phyloP scores from a whole-genome alignment of 2,888 invertebrate genomes.

The Glyphotaelius pellucidus region DNA sequence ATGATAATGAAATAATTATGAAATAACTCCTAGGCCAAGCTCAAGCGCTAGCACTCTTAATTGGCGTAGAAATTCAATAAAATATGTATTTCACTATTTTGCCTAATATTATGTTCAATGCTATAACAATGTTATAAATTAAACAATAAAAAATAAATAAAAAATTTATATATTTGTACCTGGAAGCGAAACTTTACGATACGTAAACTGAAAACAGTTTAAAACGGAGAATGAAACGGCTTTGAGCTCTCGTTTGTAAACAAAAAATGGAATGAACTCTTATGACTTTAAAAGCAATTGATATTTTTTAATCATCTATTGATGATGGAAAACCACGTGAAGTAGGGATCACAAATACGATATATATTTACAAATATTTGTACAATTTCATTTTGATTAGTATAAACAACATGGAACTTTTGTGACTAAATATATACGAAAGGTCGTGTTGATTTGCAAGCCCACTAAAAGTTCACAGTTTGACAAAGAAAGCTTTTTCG shows the following conservation, averaged over 20 bases:
- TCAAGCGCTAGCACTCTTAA: too few relatives aligned
- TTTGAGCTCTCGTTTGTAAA: background rate
- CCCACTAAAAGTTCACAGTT: background rate
- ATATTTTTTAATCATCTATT: background rate
- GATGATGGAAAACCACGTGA: background rate
- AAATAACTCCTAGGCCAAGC: too few relatives aligned
- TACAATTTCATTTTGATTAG: background rate
- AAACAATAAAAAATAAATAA: too few relatives aligned
- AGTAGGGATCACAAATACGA: background rate
- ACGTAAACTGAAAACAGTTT: background rate
- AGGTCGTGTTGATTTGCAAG: background rate
- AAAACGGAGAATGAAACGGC: background rate
- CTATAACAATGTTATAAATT: too few relatives aligned
- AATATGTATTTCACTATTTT: too few relatives aligned
- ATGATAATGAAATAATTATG: too few relatives aligned
- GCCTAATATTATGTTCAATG: too few relatives aligned
- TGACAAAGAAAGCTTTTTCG: background rate
- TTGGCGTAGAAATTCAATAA: too few relatives aligned
- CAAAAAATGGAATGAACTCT: background rate
- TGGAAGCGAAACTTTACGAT: background rate
- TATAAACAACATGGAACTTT: background rate
- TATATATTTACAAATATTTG: background rate
- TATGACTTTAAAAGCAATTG: background rate
- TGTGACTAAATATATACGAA: background rate
- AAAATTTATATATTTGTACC: too few relatives aligned